phyloP scores from a whole-genome alignment of 2,797 vertebrate species.

The Melanotaenia nigrans region DNA sequence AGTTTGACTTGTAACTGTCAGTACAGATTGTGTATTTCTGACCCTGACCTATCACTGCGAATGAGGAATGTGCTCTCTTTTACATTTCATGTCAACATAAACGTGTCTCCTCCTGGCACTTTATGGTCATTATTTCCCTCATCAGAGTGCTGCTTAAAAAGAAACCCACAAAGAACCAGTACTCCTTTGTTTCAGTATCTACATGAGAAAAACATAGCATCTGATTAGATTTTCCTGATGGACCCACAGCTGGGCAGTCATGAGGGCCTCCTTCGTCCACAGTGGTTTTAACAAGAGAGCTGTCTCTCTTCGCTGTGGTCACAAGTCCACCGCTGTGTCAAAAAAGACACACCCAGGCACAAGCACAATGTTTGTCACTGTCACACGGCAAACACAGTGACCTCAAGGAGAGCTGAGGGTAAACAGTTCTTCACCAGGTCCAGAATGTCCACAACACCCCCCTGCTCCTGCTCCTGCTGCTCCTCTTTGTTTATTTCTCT shows the following conservation, averaged over 20 bases:
- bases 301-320: constrained; percentile 55
- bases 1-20: constrained; percentile 7
- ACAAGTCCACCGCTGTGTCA: constrained; percentile 57
- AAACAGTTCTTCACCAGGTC: constrained; percentile 62
- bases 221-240: constrained; percentile 38
- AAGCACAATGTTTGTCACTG: constrained; percentile 76
- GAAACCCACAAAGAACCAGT: constrained; percentile 8
- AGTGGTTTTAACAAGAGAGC: constrained; percentile 56
- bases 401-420: constrained; percentile 57
- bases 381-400: constrained; percentile 71
- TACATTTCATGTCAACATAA: constrained; percentile 17
- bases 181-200: constrained; percentile 37
- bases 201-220: constrained; percentile 41
- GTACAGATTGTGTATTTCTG: constrained; percentile 12
- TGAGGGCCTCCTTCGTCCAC: constrained; percentile 42
- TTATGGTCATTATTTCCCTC: constrained; percentile 1
- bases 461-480: constrained; percentile 6
- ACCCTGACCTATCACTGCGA: constrained; percentile 5
- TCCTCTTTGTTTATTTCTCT: constrained; percentile 22
- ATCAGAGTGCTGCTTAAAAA: constrained; percentile 39
- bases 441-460: constrained; percentile 48
- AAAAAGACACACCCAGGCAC: constrained; percentile 68
- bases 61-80: constrained; percentile 49
- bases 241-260: constrained; percentile 42
- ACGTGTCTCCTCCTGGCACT: constrained; percentile 17